These are phyloP conservation scores for Drosophila trapezifrons DNA, from an alignment of 1,140 invertebrate genomes.

Conservation along the genomic window DNA sequence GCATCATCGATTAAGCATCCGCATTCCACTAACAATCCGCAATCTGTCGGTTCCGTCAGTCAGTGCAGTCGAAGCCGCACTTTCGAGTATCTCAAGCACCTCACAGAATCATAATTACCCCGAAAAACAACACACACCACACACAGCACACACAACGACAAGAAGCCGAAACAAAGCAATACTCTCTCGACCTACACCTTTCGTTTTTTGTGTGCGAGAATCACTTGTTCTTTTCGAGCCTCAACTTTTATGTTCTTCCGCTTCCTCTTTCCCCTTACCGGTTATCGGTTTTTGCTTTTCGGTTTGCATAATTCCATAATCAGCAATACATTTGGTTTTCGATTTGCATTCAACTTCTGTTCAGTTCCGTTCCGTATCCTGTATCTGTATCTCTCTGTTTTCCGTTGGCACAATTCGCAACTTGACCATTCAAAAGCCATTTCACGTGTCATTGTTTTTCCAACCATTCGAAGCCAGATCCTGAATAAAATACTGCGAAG, in stretches of 20 bases:
- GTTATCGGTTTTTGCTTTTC: slow-evolving; percentile 6
- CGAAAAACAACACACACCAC: slow-evolving; percentile 22
- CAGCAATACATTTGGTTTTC: slow-evolving; percentile 26
- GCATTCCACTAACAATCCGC: slow-evolving; percentile 44
- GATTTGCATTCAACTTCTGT: slow-evolving; percentile 52
- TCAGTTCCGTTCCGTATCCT: slow-evolving; percentile 12
- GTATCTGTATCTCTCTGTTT: slow-evolving; percentile 29
- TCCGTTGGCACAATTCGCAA: slow-evolving; percentile 70
- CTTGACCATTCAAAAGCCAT: slow-evolving; percentile 83
- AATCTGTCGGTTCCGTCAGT: slow-evolving; percentile 53
- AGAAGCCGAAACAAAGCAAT: slow-evolving; percentile 44
- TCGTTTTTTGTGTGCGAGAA: slow-evolving; percentile 38
- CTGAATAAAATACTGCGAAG: slow-evolving; percentile 81
- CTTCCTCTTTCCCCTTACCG: slow-evolving; percentile 7
- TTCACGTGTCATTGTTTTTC: slow-evolving; percentile 83
- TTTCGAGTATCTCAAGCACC: slow-evolving; percentile 40
- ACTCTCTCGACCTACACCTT: slow-evolving; percentile 48
- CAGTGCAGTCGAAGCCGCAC: slow-evolving; percentile 15
- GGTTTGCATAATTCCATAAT: slow-evolving; percentile 19
- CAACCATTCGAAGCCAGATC: slow-evolving; percentile 77
- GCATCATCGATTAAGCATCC: slow-evolving; percentile 44
- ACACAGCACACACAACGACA: slow-evolving; percentile 29
- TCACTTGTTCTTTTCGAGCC: slow-evolving; percentile 36
- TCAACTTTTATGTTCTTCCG: slow-evolving; percentile 26
- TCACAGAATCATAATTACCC: slow-evolving; percentile 64